Base-by-base conservation (phyloP, 2,113 vertebrate species). In the Neolamprologus toae region DNA sequence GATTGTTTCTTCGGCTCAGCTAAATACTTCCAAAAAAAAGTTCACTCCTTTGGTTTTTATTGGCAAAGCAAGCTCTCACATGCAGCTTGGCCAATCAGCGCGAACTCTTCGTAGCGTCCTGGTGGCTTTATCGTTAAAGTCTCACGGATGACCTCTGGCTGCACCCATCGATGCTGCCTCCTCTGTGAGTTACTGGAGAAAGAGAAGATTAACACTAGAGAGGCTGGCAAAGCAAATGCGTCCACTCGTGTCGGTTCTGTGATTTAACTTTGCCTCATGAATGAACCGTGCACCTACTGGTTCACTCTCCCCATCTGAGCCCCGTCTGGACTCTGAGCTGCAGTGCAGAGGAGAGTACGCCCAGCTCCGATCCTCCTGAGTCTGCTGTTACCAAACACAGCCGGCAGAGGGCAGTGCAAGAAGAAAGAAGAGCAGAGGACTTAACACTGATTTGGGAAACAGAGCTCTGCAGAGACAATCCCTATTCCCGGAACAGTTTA, bases 271-370 rank as follows among this genome's bases (percentile, higher is more conserved):
- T 19, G 14, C 8, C 49, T 51, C 23, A 35, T 54, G 5, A 49
- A n/a, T 51, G 35, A 83, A 47, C 6, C 33, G 47, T 19, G 7
- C 6, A 98, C 98, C 97, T 97, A 99, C 98, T 95, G 97, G 98
- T 96, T 98, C 97, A 51, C 97, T 97, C 95, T 98, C 97, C 92
- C 97, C 97, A 90, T 98, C 97, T 49, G 97, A 98, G 96, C 96
- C 96, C 76, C 96, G 95, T 94, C 96, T 97, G 95, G 97, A 96
- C 84, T 96, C 97, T 40, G 97, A 92, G 94, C 96, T 96, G 96
- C 95, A 97, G 96, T 98, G 98, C 90, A 99, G 97, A 51, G 98
- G 97, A 95, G 98, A 99, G 94, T 97, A 98, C 94, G 98, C 97
- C 98, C 98, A 99, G 97, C 97, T 97, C 97, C 97, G 97, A 82